A percentile compares a stretch with the other conserved stretches of the same genome.
Conservation (phyloP, 2,888 invertebrate species). For the Willowsia nigromaculata region DNA sequence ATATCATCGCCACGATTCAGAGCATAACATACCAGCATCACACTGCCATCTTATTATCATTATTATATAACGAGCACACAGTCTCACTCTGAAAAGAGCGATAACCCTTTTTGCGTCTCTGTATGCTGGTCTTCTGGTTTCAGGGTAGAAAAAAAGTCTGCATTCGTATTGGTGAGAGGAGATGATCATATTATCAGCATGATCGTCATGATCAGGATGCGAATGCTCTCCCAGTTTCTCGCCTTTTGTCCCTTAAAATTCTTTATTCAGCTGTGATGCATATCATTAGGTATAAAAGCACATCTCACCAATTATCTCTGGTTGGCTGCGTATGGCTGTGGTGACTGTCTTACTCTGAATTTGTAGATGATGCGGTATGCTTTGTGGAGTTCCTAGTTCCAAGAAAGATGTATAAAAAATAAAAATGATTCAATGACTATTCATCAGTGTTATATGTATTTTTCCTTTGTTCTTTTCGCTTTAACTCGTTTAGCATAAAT, state of each 20-base stretch:
- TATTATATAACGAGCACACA: conserved; percentile 47
- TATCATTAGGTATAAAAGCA: conserved; percentile 67
- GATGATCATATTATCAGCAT: conserved; percentile 16
- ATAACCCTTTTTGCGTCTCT: conserved; percentile 16
- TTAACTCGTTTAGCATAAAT: not conserved
- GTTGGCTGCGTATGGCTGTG: conserved; percentile 12
- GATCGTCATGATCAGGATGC: too few relatives aligned
- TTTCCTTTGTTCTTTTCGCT: conserved; percentile 58
- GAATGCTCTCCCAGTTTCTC: conserved; percentile 18
- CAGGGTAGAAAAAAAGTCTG: not conserved
- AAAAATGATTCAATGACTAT: not conserved
- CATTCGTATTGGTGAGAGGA: not conserved
- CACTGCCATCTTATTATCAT: conserved; percentile 38
- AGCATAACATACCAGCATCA: conserved; percentile 1
- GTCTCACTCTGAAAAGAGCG: conserved; percentile 25
- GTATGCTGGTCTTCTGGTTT: not conserved
- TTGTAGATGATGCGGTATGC: not conserved
- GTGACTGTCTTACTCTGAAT: too few relatives aligned
- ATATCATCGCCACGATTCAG: conserved; percentile 41
- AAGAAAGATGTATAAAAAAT: too few relatives aligned
- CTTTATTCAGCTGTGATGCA: conserved; percentile 65
- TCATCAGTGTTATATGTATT: not conserved
- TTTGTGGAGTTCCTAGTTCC: not conserved
- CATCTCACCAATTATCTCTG: conserved; percentile 70
- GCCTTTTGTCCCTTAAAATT: conserved; percentile 62